These are phyloP conservation scores for Arrhamphus sclerolepis DNA, from an alignment of 2,797 vertebrate species.

Conservation along the genomic window DNA sequence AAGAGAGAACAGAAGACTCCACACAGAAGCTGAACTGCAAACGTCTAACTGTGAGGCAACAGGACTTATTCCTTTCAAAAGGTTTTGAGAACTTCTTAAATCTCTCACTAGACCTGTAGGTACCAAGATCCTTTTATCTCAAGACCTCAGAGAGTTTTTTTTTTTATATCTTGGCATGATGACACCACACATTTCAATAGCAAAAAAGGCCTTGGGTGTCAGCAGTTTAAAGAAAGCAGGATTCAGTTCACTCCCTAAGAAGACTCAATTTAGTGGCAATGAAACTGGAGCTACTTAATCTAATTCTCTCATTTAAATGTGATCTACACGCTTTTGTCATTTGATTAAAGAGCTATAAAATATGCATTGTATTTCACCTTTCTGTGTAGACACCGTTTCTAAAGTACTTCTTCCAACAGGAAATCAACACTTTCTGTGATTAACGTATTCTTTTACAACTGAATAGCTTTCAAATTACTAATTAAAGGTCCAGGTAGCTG, in stretches of 20 bases:
- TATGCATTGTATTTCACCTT: no score
- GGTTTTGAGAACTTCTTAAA: neutral
- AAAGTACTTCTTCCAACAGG: neutral
- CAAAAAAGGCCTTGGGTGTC: neutral
- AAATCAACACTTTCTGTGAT: neutral
- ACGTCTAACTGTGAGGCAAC: no score
- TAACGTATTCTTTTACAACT: conserved; percentile 1
- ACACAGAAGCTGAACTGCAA: no score
- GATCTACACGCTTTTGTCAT: no score
- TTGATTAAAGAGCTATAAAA: no score
- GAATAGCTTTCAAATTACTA: conserved; percentile 3
- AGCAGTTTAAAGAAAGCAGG: neutral
- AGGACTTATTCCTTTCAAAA: neutral
- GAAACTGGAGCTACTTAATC: conserved; percentile 7
- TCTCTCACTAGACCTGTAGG: no score
- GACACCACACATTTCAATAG: neutral
- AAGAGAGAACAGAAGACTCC: no score
- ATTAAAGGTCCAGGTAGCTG: conserved; percentile 11
- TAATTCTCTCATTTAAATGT: neutral
- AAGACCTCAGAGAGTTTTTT: neutral
- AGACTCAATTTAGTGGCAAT: neutral
- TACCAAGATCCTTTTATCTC: neutral
- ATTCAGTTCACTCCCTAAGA: neutral
- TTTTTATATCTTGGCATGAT: neutral
- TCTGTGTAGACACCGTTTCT: no score